phyloP scores from a whole-genome alignment of 2,113 vertebrate species.

The Pluvialis apricaria region DNA sequence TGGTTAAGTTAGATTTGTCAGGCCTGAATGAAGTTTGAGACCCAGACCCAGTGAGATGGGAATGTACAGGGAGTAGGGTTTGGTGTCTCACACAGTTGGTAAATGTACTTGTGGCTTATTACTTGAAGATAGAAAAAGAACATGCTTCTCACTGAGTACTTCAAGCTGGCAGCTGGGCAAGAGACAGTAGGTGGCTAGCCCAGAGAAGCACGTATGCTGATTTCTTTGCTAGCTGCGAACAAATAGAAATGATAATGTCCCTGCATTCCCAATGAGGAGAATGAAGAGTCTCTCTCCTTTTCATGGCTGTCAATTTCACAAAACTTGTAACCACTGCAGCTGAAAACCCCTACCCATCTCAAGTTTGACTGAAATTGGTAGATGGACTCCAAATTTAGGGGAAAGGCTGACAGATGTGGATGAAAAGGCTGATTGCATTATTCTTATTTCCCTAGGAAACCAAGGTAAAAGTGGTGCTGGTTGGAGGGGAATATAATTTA shows the following conservation, averaged over 20 bases:
- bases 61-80: neutral
- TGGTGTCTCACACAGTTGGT: neutral
- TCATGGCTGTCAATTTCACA: neutral
- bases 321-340: neutral
- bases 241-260: neutral
- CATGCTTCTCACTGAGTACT: neutral
- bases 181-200: neutral
- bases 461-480: neutral
- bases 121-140: neutral
- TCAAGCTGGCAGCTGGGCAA: neutral
- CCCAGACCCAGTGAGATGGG: neutral
- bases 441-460: neutral
- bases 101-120: neutral
- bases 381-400: neutral
- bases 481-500: neutral
- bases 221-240: neutral
- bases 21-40: neutral
- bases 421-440: neutral
- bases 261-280: neutral
- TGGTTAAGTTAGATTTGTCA: neutral
- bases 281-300: neutral
- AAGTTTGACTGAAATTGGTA: neutral
- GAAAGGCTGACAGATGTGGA: neutral
- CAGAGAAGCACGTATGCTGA: neutral
- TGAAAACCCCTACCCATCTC: neutral